Conservation (phyloP, 2,797 vertebrate species). For the Chrosomus eos region DNA sequence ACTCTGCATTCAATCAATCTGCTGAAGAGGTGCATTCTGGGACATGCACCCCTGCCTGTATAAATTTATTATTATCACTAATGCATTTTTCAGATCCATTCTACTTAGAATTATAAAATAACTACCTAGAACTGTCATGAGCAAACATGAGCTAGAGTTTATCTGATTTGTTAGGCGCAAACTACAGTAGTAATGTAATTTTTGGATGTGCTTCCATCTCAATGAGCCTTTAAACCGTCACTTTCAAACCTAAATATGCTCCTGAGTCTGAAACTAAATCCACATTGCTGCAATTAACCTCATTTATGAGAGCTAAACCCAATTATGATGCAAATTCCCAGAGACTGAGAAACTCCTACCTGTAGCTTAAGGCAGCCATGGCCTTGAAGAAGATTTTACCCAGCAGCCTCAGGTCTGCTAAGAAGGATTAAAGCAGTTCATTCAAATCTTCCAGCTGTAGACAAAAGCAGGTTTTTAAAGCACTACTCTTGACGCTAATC, state of each 20-base stretch:
- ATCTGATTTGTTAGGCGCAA: background rate
- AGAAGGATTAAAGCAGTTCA: conserved; percentile 77
- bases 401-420: conserved; percentile 58
- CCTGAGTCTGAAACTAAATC: background rate
- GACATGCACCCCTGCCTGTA: background rate
- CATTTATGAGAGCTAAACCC: conserved; percentile 8
- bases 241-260: background rate
- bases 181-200: background rate
- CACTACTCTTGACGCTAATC: conserved; percentile 73
- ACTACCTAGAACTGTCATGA: background rate
- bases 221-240: background rate
- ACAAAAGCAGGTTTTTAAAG: conserved; percentile 76
- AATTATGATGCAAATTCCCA: conserved; percentile 56
- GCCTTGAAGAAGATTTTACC: conserved; percentile 29
- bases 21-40: conserved; percentile 13
- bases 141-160: background rate
- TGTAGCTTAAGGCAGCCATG: background rate
- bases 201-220: background rate
- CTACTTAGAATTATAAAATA: conserved; percentile 1
- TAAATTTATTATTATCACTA: conserved; percentile 37
- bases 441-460: conserved; percentile 75
- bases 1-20: background rate
- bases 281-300: conserved; percentile 31
- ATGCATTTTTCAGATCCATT: conserved; percentile 45
- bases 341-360: conserved; percentile 29